Base-by-base conservation (phyloP, 2,888 invertebrate species). In the Drosophila sordidapex region DNA sequence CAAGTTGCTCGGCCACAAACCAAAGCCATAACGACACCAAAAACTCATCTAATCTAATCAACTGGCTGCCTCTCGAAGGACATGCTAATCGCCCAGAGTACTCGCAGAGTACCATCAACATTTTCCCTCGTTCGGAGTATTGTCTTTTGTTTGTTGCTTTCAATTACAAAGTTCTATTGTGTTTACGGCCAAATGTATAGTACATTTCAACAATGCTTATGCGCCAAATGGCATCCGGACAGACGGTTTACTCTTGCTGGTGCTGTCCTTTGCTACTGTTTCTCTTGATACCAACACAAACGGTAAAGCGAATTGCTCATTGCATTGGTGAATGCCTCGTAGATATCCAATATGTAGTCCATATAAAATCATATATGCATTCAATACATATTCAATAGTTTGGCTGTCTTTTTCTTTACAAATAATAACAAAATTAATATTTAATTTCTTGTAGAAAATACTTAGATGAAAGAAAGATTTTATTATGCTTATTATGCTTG, bases 91-190 rank as follows among this genome's bases (percentile, higher is more conserved):
- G 63, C 36, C 57, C 35, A 27, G 33, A 66, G 35, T 18, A 36
- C 25, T 25, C 15, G 8, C 18, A 29, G 40, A 40, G 48, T 40
- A 18, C n/a, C 21, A 36, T 13, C 13, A 49, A 59, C 43, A 51
- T 64, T 51, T 46, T 4, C 40, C 27, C 31, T 38, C 11, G 2
- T 35, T 61, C 49, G 15, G 75, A 35, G 53, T 49, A 43, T 64
- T 69, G 60, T 74, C 61, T 31, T 54, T 29, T 60, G 54, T 65
- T 66, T 65, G 62, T 51, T 69, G 62, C 59, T 82, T 89, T 89
- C 87, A 86, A 86, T 86, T 82, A 87, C 65, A 75, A 70, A 73
- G 61, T 87, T 89, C 76, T 60, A 43, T 64, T 70, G 54, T 74
- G 73, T 46, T 76, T 72, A 69, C 70, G 74, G 71, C 46, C 65